These are phyloP conservation scores for Pteropus alecto DNA, from an alignment of 2,113 vertebrate genomes.

Conservation along the genomic window DNA sequence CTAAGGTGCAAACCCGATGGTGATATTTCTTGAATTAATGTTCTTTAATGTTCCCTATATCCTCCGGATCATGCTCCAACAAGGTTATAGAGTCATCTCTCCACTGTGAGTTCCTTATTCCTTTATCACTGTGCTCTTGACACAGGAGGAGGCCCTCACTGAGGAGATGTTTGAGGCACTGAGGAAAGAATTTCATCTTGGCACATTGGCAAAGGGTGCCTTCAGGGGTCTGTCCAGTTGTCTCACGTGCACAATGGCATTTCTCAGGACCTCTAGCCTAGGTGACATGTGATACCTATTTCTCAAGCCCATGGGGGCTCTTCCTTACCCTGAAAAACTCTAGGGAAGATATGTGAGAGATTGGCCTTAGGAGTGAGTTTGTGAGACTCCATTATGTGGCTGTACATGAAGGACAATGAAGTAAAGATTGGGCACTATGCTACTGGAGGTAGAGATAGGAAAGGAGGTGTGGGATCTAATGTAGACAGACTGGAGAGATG, in stretches of 20 bases:
- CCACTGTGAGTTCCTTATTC: not conserved
- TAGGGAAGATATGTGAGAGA: not conserved
- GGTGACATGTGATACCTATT: not conserved
- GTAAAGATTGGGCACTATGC: not conserved
- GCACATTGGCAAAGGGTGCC: not conserved
- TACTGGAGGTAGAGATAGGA: not conserved
- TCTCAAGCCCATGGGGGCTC: not conserved
- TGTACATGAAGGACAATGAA: not conserved
- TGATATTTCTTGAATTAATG: not conserved
- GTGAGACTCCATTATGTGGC: not conserved
- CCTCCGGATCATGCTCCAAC: not conserved
- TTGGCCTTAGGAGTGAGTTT: not conserved
- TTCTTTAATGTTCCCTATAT: not conserved
- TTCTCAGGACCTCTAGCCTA: not conserved
- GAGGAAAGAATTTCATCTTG: not conserved
- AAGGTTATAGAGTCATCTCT: not conserved
- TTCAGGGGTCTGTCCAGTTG: not conserved
- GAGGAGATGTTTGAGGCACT: not conserved
- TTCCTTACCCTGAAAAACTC: not conserved
- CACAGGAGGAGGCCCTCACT: not conserved
- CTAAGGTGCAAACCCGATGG: not conserved
- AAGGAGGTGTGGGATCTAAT: not conserved
- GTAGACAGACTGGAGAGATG: not conserved
- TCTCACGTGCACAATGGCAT: not conserved
- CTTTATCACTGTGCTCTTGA: not conserved